Percentiles rank a stretch among this genome's conserved stretches.
Evolutionary conservation across 2,113 vertebrate genomes (phyloP).

Genomic region (Lasiurus borealis): DNA sequence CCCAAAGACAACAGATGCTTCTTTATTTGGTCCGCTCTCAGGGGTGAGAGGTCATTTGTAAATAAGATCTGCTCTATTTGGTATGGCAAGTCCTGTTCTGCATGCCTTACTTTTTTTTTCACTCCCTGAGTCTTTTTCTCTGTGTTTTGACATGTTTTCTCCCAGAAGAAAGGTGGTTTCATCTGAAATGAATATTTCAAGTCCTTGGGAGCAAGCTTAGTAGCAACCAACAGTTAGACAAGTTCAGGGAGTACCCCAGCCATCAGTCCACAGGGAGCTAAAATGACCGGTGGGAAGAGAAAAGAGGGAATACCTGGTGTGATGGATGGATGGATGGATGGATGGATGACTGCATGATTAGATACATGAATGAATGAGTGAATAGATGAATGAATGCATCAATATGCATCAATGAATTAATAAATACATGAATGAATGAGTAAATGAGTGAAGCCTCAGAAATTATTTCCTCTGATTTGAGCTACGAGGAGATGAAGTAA

Average conservation of each 20-base stretch:
- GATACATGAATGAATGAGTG: too few relatives aligned
- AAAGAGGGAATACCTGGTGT: background rate
- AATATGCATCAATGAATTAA: background rate
- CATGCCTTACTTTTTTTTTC: background rate
- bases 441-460: background rate
- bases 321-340: too few relatives aligned
- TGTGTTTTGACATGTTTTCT: slow-evolving; percentile 29
- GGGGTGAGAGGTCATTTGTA: slow-evolving; percentile 76
- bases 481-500: background rate
- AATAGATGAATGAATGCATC: background rate
- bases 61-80: slow-evolving; percentile 82
- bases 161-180: slow-evolving; percentile 17
- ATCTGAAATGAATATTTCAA: slow-evolving; percentile 62
- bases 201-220: background rate
- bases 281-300: background rate
- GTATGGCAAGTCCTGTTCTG: slow-evolving; percentile 57
- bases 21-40: slow-evolving; percentile 73
- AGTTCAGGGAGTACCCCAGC: background rate
- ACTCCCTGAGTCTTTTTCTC: slow-evolving; percentile 13
- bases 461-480: background rate
- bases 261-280: background rate
- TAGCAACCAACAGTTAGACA: background rate
- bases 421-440: background rate
- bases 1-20: slow-evolving; percentile 76
- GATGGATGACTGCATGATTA: background rate